A percentile compares a stretch with the other conserved stretches of the same genome.
Conservation (phyloP, 1,140 invertebrate species). For the Amyelois transitella region DNA sequence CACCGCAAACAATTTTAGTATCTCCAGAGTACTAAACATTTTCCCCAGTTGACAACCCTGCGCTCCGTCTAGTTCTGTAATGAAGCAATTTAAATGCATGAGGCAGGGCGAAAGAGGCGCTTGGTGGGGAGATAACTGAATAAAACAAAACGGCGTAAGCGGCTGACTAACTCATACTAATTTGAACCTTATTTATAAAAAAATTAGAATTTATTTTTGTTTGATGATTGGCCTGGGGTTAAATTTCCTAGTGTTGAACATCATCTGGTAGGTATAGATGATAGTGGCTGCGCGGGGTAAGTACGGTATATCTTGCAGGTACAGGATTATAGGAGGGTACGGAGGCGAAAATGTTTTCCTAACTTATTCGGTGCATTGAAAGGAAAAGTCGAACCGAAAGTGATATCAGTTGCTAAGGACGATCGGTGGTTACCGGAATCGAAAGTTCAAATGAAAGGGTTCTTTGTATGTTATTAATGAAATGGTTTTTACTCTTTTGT, state of each 20-base stretch:
- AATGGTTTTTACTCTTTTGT: not conserved
- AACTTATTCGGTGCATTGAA: conserved; percentile 62
- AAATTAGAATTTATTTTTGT: conserved; percentile 14
- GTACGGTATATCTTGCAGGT: conserved; percentile 69
- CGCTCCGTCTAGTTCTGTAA: conserved; percentile 64
- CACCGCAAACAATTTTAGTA: not conserved
- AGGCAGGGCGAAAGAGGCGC: conserved; percentile 67
- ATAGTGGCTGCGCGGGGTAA: conserved; percentile 66
- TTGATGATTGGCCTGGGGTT: conserved; percentile 4
- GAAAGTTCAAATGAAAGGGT: not conserved
- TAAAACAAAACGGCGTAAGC: conserved; percentile 27
- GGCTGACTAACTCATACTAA: not conserved
- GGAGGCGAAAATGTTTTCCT: conserved; percentile 65
- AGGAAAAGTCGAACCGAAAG: conserved; percentile 66
- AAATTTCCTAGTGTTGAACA: conserved; percentile 13
- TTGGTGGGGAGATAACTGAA: conserved; percentile 45
- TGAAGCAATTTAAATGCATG: conserved; percentile 77
- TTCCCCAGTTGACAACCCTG: conserved; percentile 63
- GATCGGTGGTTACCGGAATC: not conserved
- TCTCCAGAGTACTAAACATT: conserved; percentile 24
- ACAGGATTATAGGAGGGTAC: conserved; percentile 66
- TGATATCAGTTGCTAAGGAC: conserved; percentile 34
- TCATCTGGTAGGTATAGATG: conserved; percentile 60
- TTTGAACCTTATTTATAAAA: conserved; percentile 10
- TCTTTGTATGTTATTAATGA: not conserved